Percentiles rank a stretch among this genome's conserved stretches.
Evolutionary conservation across 2,797 vertebrate species (phyloP).

Genomic region (Chloroceryle amazona): DNA sequence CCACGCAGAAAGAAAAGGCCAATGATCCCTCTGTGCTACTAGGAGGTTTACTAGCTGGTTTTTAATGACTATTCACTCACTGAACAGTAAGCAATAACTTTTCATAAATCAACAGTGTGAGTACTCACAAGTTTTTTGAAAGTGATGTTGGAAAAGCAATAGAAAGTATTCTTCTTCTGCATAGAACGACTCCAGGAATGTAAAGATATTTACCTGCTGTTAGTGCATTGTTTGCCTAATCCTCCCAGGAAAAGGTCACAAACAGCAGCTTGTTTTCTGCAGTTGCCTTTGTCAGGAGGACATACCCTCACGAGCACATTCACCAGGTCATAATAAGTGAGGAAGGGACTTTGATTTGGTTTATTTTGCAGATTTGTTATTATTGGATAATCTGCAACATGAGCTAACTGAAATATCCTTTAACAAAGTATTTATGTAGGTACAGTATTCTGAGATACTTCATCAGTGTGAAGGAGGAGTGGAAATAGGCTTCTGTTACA

Average conservation of each 20-base stretch:
- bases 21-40: background rate
- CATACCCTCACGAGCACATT: background rate
- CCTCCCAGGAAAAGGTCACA: background rate
- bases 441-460: background rate
- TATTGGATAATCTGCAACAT: background rate
- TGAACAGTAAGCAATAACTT: background rate
- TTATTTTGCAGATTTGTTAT: background rate
- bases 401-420: background rate
- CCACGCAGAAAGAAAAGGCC: background rate
- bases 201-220: background rate
- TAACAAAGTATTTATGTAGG: background rate
- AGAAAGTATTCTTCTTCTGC: background rate
- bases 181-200: background rate
- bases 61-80: background rate
- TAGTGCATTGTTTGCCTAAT: background rate
- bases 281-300: background rate
- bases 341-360: background rate
- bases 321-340: background rate
- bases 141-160: background rate
- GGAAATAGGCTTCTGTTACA: constrained; percentile 44
- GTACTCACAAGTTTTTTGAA: background rate
- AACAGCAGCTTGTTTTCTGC: constrained; percentile 14
- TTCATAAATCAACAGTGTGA: background rate
- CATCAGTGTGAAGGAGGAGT: constrained; percentile 26
- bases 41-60: background rate